Percentiles rank a stretch among this genome's conserved stretches.
Evolutionary conservation across 2,888 invertebrate species (phyloP).

Genomic region (Anagyrus pseudococci): DNA sequence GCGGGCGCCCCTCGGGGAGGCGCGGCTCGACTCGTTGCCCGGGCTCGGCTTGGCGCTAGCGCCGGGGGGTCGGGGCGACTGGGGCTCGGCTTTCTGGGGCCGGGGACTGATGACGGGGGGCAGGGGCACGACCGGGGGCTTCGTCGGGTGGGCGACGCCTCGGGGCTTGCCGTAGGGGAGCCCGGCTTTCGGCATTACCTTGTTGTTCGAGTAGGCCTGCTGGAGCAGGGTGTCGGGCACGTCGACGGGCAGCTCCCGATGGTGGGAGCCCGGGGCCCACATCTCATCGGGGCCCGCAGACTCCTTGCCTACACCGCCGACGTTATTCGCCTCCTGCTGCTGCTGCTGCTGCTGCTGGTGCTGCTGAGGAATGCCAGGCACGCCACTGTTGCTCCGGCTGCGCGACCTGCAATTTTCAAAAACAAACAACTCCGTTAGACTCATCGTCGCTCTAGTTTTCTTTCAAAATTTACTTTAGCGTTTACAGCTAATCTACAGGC

Average conservation of each 20-base stretch:
- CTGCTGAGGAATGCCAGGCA: conserved; percentile 76
- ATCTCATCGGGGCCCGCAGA: conserved; percentile 63
- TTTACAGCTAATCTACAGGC: no score
- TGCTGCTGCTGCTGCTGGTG: conserved; percentile 67
- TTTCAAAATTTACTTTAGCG: no score
- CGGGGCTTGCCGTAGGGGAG: conserved; percentile 8
- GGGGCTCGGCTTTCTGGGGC: conserved; percentile 35
- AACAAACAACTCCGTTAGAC: not conserved
- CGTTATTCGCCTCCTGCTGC: conserved; percentile 64
- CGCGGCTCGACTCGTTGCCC: conserved; percentile 40
- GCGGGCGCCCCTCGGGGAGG: conserved; percentile 57
- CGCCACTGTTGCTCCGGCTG: conserved; percentile 80
- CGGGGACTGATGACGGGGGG: not conserved
- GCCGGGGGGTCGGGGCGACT: conserved; percentile 52
- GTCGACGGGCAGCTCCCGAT: conserved; percentile 98
- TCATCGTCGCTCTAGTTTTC: no score
- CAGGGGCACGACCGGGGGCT: conserved; percentile 7
- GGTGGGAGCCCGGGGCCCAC: conserved; percentile 68
- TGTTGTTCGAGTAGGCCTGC: conserved; percentile 61
- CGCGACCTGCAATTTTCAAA: conserved; percentile 79
- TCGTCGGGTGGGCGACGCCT: conserved; percentile 1
- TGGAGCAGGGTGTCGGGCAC: conserved; percentile 79
- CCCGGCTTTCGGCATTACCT: conserved; percentile 62
- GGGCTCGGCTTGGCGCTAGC: conserved; percentile 26
- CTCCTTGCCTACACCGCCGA: conserved; percentile 53